These are phyloP conservation scores for Acomys russatus DNA, from an alignment of 2,797 vertebrate species.

Conservation along the genomic window DNA sequence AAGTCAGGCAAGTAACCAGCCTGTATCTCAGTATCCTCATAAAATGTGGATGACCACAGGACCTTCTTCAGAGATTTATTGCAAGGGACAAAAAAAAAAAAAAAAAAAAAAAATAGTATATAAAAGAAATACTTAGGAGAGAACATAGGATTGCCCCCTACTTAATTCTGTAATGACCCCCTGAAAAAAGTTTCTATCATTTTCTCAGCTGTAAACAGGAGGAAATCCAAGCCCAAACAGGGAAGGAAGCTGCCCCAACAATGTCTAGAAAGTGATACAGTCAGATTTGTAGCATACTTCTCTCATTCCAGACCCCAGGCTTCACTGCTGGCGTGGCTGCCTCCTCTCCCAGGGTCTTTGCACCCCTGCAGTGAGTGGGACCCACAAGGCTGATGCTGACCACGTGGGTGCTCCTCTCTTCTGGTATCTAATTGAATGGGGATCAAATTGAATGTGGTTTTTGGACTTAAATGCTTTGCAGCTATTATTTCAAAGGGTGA, in stretches of 20 bases:
- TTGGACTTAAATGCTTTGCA: background rate
- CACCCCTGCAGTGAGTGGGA: background rate
- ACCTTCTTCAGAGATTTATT: background rate
- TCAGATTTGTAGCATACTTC: too few species aligned
- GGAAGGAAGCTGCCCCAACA: background rate
- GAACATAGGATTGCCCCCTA: background rate
- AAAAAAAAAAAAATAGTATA: background rate
- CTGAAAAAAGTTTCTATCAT: background rate
- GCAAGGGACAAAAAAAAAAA: conserved; percentile 5
- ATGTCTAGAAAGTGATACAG: background rate
- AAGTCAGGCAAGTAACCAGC: background rate
- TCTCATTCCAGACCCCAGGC: background rate
- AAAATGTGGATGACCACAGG: background rate
- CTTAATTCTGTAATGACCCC: background rate
- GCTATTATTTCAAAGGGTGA: conserved; percentile 48
- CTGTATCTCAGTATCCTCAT: conserved; percentile 15
- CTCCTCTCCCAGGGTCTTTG: background rate
- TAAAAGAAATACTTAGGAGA: background rate
- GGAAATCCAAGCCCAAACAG: background rate
- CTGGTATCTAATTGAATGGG: background rate
- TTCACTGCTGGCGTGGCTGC: background rate
- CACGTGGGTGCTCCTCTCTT: background rate
- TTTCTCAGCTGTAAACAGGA: background rate
- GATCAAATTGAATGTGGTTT: conserved; percentile 26
- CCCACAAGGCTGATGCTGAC: too few species aligned